Evolutionary conservation across 2,797 vertebrate genomes (phyloP), one percentile per base, ranked within the genome.

Genomic region (Sebastes nivosus): DNA sequence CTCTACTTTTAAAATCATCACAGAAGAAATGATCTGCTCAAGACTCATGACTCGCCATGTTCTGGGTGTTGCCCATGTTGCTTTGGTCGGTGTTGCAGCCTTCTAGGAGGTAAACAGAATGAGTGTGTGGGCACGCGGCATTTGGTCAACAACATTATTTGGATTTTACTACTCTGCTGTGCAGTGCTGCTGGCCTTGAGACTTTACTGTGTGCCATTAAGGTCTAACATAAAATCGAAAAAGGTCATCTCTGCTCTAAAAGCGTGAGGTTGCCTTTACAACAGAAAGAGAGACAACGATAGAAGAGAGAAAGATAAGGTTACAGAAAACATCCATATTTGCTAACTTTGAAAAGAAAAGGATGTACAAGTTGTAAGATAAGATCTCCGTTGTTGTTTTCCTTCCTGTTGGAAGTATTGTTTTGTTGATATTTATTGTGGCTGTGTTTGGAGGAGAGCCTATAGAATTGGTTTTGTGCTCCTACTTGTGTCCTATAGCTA

Each of bases 161-260:
- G 77, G 84, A 86, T 92, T 93, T 89, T 90, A 92, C 88, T 77
- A 80, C 75, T 32, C 68, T 64, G 81, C 85, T 83, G 88, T 80
- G 83, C 84, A 27, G 70, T 38, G 80, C 77, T 77, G 85, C 81
- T 75, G 89, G 91, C 94, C 92, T 92, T 91, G 87, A 91, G 82
- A 93, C 89, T 94, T 95, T 94, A 95, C 88, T 88, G 85, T 85
- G 83, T 69, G 75, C 91, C 89, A 89, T 95, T 91, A 94, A 89
- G 81, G 82, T 87, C 81, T 74, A 83, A 88, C 87, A 91, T 95
- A 91, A 95, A 95, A 92, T 73, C 1, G 60, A 90, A 95, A 46
- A 95, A 95, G 93, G 95, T 95, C 94, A 94, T 92, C 88, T 88
- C 76, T 72, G 79, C 91, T 92, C 84, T 92, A 82, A 94, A 92